Evolutionary conservation across 1,140 invertebrate species (phyloP).

Genomic region (Hestina assimilis): DNA sequence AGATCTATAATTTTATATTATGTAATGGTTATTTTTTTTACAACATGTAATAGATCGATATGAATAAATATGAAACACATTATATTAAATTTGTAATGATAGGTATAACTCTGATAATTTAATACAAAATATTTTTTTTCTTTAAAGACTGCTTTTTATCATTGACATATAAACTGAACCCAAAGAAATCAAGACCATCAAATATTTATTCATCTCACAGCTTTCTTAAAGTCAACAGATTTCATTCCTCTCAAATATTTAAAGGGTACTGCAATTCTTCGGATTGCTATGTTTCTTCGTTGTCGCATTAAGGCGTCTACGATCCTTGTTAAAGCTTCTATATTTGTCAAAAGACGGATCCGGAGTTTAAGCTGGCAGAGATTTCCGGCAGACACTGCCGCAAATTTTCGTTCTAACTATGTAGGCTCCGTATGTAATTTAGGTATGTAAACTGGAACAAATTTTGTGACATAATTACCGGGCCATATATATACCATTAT

Average conservation of each 20-base stretch:
- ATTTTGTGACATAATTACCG: too few species aligned
- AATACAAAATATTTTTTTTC: too few species aligned
- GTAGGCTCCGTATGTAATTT: not conserved
- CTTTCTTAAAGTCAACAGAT: conserved; percentile 4
- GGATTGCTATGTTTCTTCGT: conserved; percentile 25
- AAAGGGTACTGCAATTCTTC: conserved; percentile 16
- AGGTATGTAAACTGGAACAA: conserved; percentile 1
- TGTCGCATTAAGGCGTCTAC: conserved; percentile 30
- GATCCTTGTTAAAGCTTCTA: conserved; percentile 26
- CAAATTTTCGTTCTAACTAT: conserved; percentile 10
- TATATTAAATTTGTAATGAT: too few species aligned
- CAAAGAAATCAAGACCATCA: not conserved
- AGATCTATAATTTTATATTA: too few species aligned
- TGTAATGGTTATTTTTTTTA: too few species aligned
- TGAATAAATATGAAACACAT: too few species aligned
- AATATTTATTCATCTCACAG: conserved; percentile 3
- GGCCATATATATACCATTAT: not conserved
- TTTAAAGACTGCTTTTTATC: not conserved
- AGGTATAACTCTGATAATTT: too few species aligned
- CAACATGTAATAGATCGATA: too few species aligned
- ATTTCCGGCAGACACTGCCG: conserved; percentile 1
- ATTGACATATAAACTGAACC: not conserved
- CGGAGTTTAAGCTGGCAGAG: conserved; percentile 10
- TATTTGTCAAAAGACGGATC: conserved; percentile 33
- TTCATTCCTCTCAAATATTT: conserved; percentile 19